Percentiles rank a stretch among this genome's conserved stretches.
Conservation (phyloP, 2,888 invertebrate genomes). For the Orthonevra nobilis region DNA sequence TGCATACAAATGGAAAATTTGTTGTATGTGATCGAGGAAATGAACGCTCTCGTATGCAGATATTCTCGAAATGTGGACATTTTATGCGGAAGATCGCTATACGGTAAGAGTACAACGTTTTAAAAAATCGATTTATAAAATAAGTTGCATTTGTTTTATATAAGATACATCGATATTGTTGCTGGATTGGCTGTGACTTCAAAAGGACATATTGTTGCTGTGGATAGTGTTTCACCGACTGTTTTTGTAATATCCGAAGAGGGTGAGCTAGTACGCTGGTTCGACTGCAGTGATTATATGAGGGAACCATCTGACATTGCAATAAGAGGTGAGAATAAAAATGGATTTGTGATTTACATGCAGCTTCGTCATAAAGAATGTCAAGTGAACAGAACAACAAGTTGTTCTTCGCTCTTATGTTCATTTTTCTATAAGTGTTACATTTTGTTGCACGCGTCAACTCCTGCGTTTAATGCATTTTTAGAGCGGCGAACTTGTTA, state of each 20-base stretch:
- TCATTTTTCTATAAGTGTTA: too few relatives aligned
- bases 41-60: conserved; percentile 97
- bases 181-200: conserved; percentile 96
- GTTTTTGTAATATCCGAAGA: conserved; percentile 96
- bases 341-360: too few relatives aligned
- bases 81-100: conserved; percentile 97
- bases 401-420: too few relatives aligned
- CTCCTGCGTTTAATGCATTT: too few relatives aligned
- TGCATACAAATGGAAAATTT: conserved; percentile 92
- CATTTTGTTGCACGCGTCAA: too few relatives aligned
- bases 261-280: conserved; percentile 96
- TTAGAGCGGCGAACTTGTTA: too few relatives aligned
- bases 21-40: conserved; percentile 99
- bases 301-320: conserved; percentile 98
- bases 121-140: too few relatives aligned
- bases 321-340: conserved; percentile 95
- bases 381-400: too few relatives aligned
- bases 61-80: conserved; percentile 96
- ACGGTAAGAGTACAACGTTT: conserved; percentile 74
- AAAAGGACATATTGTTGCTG: conserved; percentile 96
- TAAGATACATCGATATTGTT: conserved; percentile 92
- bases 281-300: conserved; percentile 99
- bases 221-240: conserved; percentile 98
- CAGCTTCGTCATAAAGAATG: too few relatives aligned
- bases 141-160: not conserved